Conservation (phyloP, 2,797 vertebrate species). For the Xenops minutus region DNA sequence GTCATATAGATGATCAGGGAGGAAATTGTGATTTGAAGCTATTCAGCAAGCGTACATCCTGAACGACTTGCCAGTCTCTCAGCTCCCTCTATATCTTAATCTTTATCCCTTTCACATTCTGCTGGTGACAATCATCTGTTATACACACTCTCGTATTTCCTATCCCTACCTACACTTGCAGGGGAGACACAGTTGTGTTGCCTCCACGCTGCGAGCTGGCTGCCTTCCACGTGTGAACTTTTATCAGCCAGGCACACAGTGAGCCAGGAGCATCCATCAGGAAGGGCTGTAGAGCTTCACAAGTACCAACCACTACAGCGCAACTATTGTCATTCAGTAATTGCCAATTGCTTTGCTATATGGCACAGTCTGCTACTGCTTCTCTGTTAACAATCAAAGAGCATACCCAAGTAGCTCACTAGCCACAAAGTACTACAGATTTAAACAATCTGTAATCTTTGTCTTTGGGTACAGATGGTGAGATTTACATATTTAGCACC, state of each 20-base stretch:
- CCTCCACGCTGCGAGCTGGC: not conserved
- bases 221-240: not conserved
- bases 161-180: not conserved
- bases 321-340: not conserved
- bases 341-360: fast-evolving
- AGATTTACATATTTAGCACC: not conserved
- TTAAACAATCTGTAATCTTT: not conserved
- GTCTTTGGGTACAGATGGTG: not conserved
- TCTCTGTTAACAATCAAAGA: not conserved
- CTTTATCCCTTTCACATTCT: not conserved
- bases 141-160: not conserved
- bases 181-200: not conserved
- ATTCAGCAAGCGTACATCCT: not conserved
- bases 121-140: not conserved
- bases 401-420: not conserved
- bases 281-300: not conserved
- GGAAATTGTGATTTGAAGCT: not conserved
- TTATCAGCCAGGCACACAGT: not conserved
- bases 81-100: not conserved
- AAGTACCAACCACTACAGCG: not conserved
- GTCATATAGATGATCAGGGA: not conserved
- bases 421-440: not conserved
- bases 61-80: not conserved
- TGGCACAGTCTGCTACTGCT: not conserved
- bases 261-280: not conserved